These are phyloP conservation scores for Ardeotis arabs DNA, from an alignment of 2,113 vertebrate genomes.

Conservation along the genomic window DNA sequence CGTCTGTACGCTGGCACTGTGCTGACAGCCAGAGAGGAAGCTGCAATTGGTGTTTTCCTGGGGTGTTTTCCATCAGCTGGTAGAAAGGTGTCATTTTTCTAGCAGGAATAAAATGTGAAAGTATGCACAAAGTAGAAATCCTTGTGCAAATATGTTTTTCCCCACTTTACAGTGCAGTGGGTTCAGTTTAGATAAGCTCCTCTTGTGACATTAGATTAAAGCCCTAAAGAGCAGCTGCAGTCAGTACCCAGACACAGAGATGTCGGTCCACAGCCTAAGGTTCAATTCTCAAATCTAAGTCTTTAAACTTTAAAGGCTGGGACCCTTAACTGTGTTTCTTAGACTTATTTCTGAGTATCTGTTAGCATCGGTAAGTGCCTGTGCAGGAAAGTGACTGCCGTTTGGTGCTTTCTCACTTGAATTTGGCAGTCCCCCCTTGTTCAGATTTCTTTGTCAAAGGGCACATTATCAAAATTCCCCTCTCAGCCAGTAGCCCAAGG, in stretches of 20 bases:
- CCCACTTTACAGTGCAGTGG: background rate
- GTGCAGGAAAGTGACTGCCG: background rate
- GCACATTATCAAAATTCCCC: background rate
- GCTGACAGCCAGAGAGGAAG: background rate
- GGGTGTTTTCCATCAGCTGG: conserved; percentile 10
- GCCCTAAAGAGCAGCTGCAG: background rate
- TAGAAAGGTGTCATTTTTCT: background rate
- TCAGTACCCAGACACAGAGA: background rate
- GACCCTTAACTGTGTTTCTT: background rate
- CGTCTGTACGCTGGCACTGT: background rate
- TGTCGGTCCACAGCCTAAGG: background rate
- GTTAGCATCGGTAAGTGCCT: background rate
- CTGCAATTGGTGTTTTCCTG: background rate
- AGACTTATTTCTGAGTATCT: background rate
- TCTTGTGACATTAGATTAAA: background rate
- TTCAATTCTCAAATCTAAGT: background rate
- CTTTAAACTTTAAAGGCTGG: background rate
- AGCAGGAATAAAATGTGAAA: background rate
- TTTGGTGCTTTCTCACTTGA: background rate
- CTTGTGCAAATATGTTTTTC: background rate
- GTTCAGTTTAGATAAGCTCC: background rate
- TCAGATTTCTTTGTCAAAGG: background rate
- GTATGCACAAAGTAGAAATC: background rate
- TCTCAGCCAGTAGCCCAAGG: background rate
- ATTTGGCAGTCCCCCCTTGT: background rate